A percentile compares a stretch with the other conserved stretches of the same genome.
These are phyloP conservation scores for Akabosia matsudoensis DNA, from an alignment of 1,140 invertebrate species.

Conservation along the genomic window DNA sequence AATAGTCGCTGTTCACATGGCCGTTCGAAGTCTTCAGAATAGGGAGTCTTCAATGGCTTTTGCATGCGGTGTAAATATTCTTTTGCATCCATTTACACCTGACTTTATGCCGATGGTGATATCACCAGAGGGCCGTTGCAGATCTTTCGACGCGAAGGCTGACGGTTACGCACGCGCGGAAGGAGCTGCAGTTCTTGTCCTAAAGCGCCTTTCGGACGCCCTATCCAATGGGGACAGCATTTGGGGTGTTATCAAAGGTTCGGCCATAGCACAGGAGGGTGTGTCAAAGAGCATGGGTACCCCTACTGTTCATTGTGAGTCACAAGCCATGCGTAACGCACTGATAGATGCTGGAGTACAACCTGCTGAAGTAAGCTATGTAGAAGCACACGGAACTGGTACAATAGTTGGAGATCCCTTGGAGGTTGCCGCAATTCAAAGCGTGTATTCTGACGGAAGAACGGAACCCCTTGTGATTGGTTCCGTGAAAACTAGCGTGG, in stretches of 20 bases:
- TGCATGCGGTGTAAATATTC: constrained; percentile 34
- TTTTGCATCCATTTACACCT: constrained; percentile 54
- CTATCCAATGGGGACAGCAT: constrained; percentile 59
- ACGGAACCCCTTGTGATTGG: constrained; percentile 76
- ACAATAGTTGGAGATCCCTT: constrained; percentile 85
- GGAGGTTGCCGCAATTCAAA: constrained; percentile 88
- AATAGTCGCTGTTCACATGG: constrained; percentile 30
- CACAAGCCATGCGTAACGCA: constrained; percentile 50
- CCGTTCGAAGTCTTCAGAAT: constrained; percentile 20
- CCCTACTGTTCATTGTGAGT: background rate
- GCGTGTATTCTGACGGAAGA: constrained; percentile 79
- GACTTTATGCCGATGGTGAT: constrained; percentile 60
- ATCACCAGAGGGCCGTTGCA: constrained; percentile 87
- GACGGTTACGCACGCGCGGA: constrained; percentile 25
- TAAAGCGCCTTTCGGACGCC: constrained; percentile 19
- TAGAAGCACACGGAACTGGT: constrained; percentile 56
- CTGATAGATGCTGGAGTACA: constrained; percentile 49
- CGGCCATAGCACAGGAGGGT: constrained; percentile 48
- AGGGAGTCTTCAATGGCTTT: constrained; percentile 26
- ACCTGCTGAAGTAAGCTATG: constrained; percentile 51
- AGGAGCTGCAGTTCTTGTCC: background rate
- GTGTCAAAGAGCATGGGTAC: background rate
- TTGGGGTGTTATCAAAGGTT: constrained; percentile 53
- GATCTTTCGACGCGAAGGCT: constrained; percentile 86
- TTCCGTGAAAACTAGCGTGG: constrained; percentile 97